Base-by-base conservation (phyloP, 2,797 vertebrate species). In the Picus viridis region DNA sequence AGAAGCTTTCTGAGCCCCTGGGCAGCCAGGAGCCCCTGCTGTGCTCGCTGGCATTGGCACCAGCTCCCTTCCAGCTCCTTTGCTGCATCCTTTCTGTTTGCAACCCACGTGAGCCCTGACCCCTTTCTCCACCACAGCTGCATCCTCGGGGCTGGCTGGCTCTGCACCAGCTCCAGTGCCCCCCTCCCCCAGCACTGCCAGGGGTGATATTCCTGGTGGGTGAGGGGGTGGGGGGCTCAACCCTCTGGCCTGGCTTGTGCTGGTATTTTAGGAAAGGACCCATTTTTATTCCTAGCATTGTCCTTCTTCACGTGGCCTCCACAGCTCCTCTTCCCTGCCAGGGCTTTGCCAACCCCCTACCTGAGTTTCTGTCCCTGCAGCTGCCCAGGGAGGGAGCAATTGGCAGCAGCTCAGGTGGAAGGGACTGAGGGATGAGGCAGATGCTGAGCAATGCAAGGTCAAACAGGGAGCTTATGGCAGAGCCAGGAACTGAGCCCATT, bases 21-120 rank as follows among this genome's bases (percentile, higher is more conserved):
- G 69, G 87, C 69, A 64, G 84, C 86, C 20, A 56, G 81, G 84
- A 87, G 75, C 9, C 79, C 93, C 84, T 67, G 89, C 92, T 84
- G 83, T 0, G 23, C 86, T 76, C 6, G 1, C 65, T 12, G 73
- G 68, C 6, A 83, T 81, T 75, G 73, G 76, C 85, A 88, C 32
- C 10, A 49, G 39, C 59, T 43, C 70, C 1, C 0, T 56, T 54
- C 63, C 71, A 89, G 80, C 90, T 93, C 61, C 0, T 91, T 87
- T 88, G 85, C 92, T 88, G 92, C 88, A 81, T 57, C 74, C 4
- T 70, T 70, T 36, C 59, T 2, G 0, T 34, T 83, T 2, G 0
- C 10, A 18, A 47, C 27, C 68, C 92, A 68, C 8, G 16, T 69
- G 92, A 86, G 94, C 62, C 10, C 87, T 83, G 89, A 76, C 87